phyloP scores from a whole-genome alignment of 1,140 invertebrate species.

The Anastrepha obliqua region DNA sequence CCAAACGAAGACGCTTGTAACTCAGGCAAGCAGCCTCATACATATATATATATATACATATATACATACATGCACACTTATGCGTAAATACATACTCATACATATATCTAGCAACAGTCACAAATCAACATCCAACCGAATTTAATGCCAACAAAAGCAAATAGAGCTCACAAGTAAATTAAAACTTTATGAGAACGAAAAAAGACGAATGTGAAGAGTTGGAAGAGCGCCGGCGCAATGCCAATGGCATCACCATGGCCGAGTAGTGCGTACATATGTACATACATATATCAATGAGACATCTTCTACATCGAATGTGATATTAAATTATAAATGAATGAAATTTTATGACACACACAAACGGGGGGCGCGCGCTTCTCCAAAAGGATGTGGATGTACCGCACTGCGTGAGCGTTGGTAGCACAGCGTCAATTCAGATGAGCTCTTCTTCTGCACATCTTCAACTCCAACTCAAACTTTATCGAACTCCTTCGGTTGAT shows the following conservation, averaged over 20 bases:
- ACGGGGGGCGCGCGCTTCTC: neutral
- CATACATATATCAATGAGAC: conserved; percentile 36
- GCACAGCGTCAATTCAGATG: neutral
- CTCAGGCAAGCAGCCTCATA: neutral
- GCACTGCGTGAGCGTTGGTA: neutral
- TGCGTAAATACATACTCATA: neutral
- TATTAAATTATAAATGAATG: conserved; percentile 74
- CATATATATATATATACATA: neutral
- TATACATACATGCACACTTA: neutral
- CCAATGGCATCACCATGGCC: neutral
- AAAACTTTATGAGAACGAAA: conserved; percentile 30
- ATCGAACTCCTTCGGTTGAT: neutral
- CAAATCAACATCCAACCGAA: neutral
- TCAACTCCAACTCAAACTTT: neutral
- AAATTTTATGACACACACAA: conserved; percentile 65
- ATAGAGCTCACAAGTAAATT: conserved; percentile 29
- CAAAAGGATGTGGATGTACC: neutral
- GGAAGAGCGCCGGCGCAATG: conserved; percentile 39
- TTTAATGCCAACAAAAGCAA: conserved; percentile 39
- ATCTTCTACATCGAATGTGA: conserved; percentile 54
- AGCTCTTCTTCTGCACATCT: neutral
- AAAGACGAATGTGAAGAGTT: conserved; percentile 14
- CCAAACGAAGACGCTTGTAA: neutral
- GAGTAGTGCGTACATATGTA: no score
- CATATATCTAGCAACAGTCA: neutral